Conservation (phyloP, 2,888 invertebrate species). For the Epiperipatus broadwayi region DNA sequence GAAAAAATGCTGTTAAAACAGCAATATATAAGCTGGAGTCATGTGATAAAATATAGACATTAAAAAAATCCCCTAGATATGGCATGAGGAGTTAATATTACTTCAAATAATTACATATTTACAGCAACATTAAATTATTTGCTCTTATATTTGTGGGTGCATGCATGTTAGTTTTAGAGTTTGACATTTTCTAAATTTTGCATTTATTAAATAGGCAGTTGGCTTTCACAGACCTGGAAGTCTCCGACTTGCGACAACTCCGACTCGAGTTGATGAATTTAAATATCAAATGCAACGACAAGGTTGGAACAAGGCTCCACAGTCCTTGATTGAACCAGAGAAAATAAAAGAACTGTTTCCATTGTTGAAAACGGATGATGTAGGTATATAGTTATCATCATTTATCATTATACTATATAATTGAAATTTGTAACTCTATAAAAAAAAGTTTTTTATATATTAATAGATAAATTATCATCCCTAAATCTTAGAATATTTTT, state of each 20-base stretch:
- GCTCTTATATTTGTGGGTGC: too few relatives aligned
- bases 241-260: constrained; percentile 27
- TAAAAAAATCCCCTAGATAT: too few relatives aligned
- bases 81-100: too few relatives aligned
- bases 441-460: too few relatives aligned
- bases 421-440: too few relatives aligned
- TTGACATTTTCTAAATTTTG: background rate
- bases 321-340: constrained; percentile 24
- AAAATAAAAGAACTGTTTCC: constrained; percentile 27
- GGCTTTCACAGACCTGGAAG: constrained; percentile 30
- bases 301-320: constrained; percentile 26
- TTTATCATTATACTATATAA: too few relatives aligned
- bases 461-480: too few relatives aligned
- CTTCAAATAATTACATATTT: too few relatives aligned
- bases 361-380: constrained; percentile 26
- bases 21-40: too few relatives aligned
- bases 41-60: too few relatives aligned
- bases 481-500: too few relatives aligned
- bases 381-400: constrained; percentile 19
- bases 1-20: too few relatives aligned
- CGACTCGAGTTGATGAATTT: constrained; percentile 28
- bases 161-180: constrained; percentile 5
- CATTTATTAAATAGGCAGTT: constrained; percentile 21
- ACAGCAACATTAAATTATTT: constrained; percentile 7
- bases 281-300: constrained; percentile 28